These are phyloP conservation scores for Brotula barbata DNA, from an alignment of 2,797 vertebrate genomes.

Conservation along the genomic window DNA sequence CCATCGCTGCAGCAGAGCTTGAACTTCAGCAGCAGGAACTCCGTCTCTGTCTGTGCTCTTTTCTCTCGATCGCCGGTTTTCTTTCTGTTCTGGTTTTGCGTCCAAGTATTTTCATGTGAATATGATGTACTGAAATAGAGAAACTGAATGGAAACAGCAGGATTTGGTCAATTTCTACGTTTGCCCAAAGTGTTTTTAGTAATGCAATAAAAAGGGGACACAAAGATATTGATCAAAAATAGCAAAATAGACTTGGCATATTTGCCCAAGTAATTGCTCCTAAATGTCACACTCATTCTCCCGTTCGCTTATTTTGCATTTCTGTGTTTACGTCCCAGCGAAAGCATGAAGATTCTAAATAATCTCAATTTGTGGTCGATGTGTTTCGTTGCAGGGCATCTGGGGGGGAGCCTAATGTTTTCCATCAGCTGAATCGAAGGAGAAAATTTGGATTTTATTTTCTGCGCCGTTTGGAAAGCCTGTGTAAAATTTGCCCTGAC, in stretches of 20 bases:
- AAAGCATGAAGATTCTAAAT: neutral
- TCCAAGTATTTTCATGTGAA: neutral
- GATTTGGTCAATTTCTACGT: neutral
- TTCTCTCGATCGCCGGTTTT: neutral
- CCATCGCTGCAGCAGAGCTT: neutral
- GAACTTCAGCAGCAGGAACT: neutral
- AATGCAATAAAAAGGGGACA: too few relatives aligned
- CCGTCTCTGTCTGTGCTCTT: neutral
- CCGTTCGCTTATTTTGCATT: neutral
- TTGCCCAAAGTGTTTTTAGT: neutral
- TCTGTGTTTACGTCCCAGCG: neutral
- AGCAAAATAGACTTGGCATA: too few relatives aligned
- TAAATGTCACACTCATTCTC: too few relatives aligned
- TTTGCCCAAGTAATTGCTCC: too few relatives aligned
- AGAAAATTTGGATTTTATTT: neutral
- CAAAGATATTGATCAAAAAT: too few relatives aligned
- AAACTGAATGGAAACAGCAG: neutral
- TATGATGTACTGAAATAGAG: neutral
- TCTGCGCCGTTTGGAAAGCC: constrained; percentile 8
- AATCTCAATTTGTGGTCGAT: neutral
- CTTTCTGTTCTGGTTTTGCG: neutral
- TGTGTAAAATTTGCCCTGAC: constrained; percentile 15
- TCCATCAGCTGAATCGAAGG: neutral
- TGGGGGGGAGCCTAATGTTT: neutral
- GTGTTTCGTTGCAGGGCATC: neutral